Base-by-base conservation (phyloP, 2,113 vertebrate genomes). In the Sialia sialis region DNA sequence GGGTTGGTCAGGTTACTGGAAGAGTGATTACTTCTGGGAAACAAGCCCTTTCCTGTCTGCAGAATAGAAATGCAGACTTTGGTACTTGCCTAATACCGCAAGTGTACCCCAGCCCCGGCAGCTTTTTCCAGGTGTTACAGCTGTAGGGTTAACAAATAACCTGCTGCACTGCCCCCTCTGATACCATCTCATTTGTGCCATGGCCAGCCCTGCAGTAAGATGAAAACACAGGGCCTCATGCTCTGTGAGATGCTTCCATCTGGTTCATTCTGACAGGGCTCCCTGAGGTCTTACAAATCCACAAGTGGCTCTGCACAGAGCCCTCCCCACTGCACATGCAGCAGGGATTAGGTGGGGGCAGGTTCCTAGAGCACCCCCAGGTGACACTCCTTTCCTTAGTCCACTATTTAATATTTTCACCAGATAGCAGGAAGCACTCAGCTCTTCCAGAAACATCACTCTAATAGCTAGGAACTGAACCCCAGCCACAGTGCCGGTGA, bases 11-110 rank as follows among this genome's bases (percentile, higher is more conserved):
- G 41, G 49, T 68, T 87, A 68, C 12, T 39, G 32, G 32, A 90
- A 74, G 38, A 81, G 52, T 2, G 6, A 62, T 74, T 72, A 30
- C 25, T 91, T 93, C 36, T 14, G 62, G 64, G 66, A 52, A 92
- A 76, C 16, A 14, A 91, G 32, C 13, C 23, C 20, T 79, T 92
- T 29, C 21, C 34, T 60, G n/a, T 78, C 44, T 75, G 27, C 54
- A 60, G 32, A 84, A 72, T 0, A 1, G 16, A 78, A 78, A 12
- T 0, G 0, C 25, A 20, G 64, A 48, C 58, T 60, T 68, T 4
- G 29, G 25, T 32, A 32, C n/a, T 29, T 5, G 3, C 10, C 36
- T 60, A 21, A 12, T 7, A 72, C 2, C 30, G 4, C 4, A 15
- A 81, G n/a, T 5, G 5, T 44, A 26, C 27, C n/a, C n/a, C 9